phyloP scores from a whole-genome alignment of 2,888 invertebrate genomes.

The Amiota mariae region DNA sequence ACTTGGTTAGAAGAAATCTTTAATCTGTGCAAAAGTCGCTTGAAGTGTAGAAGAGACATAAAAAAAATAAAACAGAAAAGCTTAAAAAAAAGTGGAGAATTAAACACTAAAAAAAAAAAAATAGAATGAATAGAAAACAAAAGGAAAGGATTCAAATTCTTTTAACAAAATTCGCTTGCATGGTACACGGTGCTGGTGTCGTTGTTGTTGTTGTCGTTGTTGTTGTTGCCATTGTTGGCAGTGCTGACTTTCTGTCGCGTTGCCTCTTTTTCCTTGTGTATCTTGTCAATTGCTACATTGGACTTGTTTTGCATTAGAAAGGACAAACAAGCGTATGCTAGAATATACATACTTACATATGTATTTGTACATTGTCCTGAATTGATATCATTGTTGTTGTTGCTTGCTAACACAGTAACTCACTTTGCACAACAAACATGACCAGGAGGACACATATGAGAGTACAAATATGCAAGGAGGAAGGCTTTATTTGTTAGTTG shows the following conservation, averaged over 20 bases:
- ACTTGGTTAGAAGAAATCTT: constrained; percentile 6
- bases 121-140: background rate
- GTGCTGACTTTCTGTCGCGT: background rate
- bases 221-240: background rate
- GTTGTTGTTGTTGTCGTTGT: background rate
- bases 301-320: constrained; percentile 23
- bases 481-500: background rate
- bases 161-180: background rate
- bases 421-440: background rate
- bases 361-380: background rate
- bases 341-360: background rate
- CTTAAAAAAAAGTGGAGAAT: background rate
- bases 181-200: background rate
- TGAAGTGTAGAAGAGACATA: background rate
- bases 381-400: too few species aligned
- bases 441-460: too few species aligned
- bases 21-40: constrained; percentile 11
- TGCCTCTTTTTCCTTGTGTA: background rate
- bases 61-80: background rate
- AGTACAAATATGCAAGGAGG: background rate
- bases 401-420: constrained; percentile 13
- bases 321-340: background rate
- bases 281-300: background rate
- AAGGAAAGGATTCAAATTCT: too few species aligned
- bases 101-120: background rate